These are phyloP conservation scores for Eptesicus fuscus DNA, from an alignment of 2,113 vertebrate species.

Conservation along the genomic window DNA sequence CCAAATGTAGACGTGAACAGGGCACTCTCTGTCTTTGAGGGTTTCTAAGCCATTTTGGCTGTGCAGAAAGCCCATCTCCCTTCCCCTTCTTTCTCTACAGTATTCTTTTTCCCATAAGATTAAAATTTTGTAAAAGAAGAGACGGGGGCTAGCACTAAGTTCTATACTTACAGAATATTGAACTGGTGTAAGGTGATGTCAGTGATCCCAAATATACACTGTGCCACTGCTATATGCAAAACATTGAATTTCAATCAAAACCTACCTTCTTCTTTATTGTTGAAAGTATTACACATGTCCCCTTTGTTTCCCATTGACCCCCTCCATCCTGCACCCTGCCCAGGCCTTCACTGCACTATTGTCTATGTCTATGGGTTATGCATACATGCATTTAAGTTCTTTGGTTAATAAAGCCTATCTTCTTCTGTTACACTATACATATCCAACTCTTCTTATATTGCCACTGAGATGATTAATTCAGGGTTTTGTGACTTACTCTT, in stretches of 20 bases:
- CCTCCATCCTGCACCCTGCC: no score
- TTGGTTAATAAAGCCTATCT: no score
- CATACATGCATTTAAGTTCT: no score
- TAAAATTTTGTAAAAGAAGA: conserved; percentile 44
- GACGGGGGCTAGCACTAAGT: neutral
- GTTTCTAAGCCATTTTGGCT: conserved; percentile 6
- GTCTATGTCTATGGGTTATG: no score
- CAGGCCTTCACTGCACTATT: no score
- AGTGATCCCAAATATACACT: neutral
- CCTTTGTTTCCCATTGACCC: no score
- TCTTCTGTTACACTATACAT: neutral
- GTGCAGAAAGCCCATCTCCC: neutral
- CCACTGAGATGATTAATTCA: neutral
- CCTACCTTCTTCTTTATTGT: neutral
- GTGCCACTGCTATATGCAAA: neutral
- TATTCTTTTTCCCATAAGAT: neutral
- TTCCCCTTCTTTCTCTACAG: neutral
- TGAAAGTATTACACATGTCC: no score
- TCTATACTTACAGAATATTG: neutral
- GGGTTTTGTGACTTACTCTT: neutral
- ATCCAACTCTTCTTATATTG: neutral
- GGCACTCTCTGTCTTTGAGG: conserved; percentile 33
- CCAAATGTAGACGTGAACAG: conserved; percentile 33
- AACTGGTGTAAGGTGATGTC: neutral
- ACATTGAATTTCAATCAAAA: neutral